phyloP scores from a whole-genome alignment of 2,888 invertebrate species.

The Plagiodera versicolora region DNA sequence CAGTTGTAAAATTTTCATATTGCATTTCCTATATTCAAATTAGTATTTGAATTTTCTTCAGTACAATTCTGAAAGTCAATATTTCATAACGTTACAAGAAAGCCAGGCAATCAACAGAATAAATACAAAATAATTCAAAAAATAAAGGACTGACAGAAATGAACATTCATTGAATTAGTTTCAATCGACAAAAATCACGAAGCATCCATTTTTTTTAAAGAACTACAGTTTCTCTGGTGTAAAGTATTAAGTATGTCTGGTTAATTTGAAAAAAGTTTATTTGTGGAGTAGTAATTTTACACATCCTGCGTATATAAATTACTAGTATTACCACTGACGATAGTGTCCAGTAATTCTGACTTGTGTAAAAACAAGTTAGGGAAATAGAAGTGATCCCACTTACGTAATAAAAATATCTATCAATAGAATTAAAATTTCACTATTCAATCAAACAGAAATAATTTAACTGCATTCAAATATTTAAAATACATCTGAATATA shows the following conservation, averaged over 20 bases:
- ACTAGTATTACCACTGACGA: conserved; percentile 17
- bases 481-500: conserved; percentile 34
- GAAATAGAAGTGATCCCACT: conserved; percentile 30
- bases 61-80: conserved; percentile 3
- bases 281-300: background rate
- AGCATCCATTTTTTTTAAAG: background rate
- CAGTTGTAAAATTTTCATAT: conserved; percentile 22
- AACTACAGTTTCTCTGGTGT: background rate
- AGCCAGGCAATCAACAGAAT: background rate
- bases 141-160: background rate
- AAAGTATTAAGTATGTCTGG: background rate
- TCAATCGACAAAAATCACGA: background rate
- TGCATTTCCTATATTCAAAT: conserved; percentile 17
- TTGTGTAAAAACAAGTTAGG: conserved; percentile 22
- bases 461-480: conserved; percentile 35
- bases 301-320: conserved; percentile 20
- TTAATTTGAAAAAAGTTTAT: background rate
- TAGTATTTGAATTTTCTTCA: background rate
- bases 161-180: background rate
- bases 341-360: conserved; percentile 25
- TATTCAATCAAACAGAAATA: conserved; percentile 34
- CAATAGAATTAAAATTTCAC: conserved; percentile 22
- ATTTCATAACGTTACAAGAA: background rate
- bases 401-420: conserved; percentile 32
- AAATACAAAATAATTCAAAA: background rate